These are phyloP conservation scores for Nezara viridula DNA, from an alignment of 2,888 invertebrate species.

Conservation along the genomic window DNA sequence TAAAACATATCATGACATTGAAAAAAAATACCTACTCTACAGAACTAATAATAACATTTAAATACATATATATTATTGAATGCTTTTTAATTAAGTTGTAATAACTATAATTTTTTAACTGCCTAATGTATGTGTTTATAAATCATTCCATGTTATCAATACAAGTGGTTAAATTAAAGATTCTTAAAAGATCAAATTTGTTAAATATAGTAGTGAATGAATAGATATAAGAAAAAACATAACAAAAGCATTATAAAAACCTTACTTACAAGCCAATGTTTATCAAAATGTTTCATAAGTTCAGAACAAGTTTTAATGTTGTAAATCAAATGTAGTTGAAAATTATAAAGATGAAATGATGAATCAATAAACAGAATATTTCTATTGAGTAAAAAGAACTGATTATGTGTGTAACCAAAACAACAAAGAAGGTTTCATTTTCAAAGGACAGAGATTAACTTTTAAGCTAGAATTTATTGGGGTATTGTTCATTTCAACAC, in stretches of 20 bases:
- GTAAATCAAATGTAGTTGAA: not conserved
- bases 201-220: not conserved
- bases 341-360: not conserved
- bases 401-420: conserved; percentile 22
- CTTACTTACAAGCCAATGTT: not conserved
- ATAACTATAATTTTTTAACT: not conserved
- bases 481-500: not conserved
- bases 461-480: not conserved
- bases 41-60: not conserved
- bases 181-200: not conserved
- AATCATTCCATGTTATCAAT: not conserved
- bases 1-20: not conserved
- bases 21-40: not conserved
- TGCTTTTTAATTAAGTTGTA: not conserved
- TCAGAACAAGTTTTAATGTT: not conserved
- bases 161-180: not conserved
- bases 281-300: not conserved
- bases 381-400: not conserved
- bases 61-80: not conserved
- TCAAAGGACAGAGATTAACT: not conserved
- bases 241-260: not conserved
- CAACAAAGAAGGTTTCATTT: conserved; percentile 48
- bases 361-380: not conserved
- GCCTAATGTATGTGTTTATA: not conserved
- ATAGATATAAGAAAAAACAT: not conserved